phyloP scores from a whole-genome alignment of 1,140 invertebrate genomes.

The Mactra quadrangularis region DNA sequence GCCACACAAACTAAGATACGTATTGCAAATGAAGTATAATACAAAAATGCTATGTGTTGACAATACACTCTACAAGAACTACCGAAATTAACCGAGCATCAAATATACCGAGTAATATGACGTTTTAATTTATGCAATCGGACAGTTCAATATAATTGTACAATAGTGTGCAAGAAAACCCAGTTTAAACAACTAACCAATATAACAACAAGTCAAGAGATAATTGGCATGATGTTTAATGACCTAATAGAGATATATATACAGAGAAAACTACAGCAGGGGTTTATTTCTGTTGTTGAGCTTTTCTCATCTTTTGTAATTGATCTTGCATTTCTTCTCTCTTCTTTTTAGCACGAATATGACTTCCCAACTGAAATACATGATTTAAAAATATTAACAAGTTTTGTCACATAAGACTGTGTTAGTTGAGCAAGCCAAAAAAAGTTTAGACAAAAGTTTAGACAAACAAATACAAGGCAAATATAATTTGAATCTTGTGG shows the following conservation, averaged over 20 bases:
- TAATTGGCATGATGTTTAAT: constrained; percentile 57
- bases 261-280: constrained; percentile 16
- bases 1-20: no score
- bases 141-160: no score
- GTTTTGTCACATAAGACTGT: neutral
- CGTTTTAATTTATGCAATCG: no score
- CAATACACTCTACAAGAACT: no score
- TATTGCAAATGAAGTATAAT: no score
- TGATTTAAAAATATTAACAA: neutral
- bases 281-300: constrained; percentile 67
- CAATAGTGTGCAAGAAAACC: no score
- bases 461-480: neutral
- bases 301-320: constrained; percentile 77
- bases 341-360: constrained; percentile 79
- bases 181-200: no score
- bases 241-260: constrained; percentile 22
- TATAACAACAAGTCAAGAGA: constrained; percentile 4
- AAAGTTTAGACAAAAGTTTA: neutral
- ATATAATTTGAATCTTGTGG: neutral
- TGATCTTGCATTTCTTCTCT: constrained; percentile 78
- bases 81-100: no score
- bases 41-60: no score
- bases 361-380: constrained; percentile 68
- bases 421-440: neutral
- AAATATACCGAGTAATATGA: no score